phyloP scores from a whole-genome alignment of 2,113 vertebrate genomes.

The Crocuta crocuta region DNA sequence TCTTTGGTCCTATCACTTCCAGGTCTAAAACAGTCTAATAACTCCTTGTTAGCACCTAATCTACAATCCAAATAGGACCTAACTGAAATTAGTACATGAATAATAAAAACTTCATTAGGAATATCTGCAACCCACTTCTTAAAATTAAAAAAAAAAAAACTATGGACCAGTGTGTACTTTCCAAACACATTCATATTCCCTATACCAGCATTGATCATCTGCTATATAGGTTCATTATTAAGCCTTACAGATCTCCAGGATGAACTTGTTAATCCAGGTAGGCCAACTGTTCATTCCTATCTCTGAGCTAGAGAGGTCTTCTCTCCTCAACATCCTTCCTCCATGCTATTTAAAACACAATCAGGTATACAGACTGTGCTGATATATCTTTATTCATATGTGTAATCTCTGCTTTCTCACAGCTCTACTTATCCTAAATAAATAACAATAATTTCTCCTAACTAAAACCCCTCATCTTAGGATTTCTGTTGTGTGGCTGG shows the following conservation, averaged over 20 bases:
- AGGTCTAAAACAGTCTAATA: not conserved
- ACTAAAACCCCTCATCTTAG: not conserved
- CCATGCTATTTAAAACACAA: not conserved
- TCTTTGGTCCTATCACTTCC: not conserved
- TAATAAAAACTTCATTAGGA: constrained; percentile 5
- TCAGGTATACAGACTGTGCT: not conserved
- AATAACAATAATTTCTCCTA: constrained; percentile 4
- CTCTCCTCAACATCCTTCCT: not conserved
- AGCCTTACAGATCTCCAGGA: not conserved
- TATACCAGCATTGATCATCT: not conserved
- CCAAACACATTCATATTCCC: not conserved
- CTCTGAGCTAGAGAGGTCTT: not conserved
- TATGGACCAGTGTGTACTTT: not conserved
- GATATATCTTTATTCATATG: not conserved
- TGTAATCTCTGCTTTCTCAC: not conserved
- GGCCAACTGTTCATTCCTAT: not conserved
- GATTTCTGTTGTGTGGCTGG: not conserved
- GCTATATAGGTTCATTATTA: not conserved
- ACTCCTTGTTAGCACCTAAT: not conserved
- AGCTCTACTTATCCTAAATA: not conserved
- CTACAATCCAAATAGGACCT: not conserved
- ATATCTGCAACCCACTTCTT: not conserved
- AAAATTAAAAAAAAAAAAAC: constrained; percentile 39
- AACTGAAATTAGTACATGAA: not conserved
- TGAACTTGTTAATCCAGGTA: not conserved